Evolutionary conservation across 2,888 invertebrate species (phyloP).

Genomic region (Philaethria dido): DNA sequence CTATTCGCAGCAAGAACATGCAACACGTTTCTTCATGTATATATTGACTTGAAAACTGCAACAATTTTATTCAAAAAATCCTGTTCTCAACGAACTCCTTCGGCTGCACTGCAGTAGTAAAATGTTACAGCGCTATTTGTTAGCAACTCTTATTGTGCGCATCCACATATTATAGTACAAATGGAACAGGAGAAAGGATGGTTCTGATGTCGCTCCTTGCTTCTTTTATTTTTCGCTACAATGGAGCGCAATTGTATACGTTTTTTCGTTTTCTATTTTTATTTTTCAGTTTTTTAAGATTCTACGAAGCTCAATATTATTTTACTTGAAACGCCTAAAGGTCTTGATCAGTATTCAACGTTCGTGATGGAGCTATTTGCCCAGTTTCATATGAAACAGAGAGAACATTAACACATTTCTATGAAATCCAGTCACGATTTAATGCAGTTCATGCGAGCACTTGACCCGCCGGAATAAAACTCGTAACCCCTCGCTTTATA

Average conservation of each 20-base stretch:
- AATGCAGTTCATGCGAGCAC: slow-evolving; percentile 39
- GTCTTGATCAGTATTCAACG: slow-evolving; percentile 37
- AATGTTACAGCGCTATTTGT: slow-evolving; percentile 33
- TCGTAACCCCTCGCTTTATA: slow-evolving; percentile 19
- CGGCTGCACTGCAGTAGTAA: slow-evolving; percentile 19
- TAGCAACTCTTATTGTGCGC: slow-evolving; percentile 35
- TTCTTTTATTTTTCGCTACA: slow-evolving; percentile 37
- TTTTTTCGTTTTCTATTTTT: slow-evolving; percentile 20
- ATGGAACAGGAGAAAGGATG: slow-evolving; percentile 39
- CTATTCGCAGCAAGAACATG: too few relatives aligned
- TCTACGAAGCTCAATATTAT: slow-evolving; percentile 12
- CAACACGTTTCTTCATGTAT: not conserved
- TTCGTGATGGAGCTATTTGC: slow-evolving; percentile 42
- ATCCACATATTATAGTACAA: slow-evolving; percentile 32
- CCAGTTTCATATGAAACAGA: slow-evolving; percentile 37
- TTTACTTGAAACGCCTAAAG: slow-evolving; percentile 25
- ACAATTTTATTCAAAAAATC: slow-evolving; percentile 25
- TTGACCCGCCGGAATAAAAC: slow-evolving; percentile 34
- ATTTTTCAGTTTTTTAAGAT: not conserved
- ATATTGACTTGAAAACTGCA: not conserved
- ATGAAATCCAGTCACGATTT: slow-evolving; percentile 41
- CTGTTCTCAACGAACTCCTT: slow-evolving; percentile 7
- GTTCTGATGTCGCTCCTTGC: slow-evolving; percentile 32
- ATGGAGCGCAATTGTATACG: slow-evolving; percentile 24
- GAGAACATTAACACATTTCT: slow-evolving; percentile 43